These are phyloP conservation scores for Graphium colonna DNA, from an alignment of 2,888 invertebrate species.

Conservation along the genomic window DNA sequence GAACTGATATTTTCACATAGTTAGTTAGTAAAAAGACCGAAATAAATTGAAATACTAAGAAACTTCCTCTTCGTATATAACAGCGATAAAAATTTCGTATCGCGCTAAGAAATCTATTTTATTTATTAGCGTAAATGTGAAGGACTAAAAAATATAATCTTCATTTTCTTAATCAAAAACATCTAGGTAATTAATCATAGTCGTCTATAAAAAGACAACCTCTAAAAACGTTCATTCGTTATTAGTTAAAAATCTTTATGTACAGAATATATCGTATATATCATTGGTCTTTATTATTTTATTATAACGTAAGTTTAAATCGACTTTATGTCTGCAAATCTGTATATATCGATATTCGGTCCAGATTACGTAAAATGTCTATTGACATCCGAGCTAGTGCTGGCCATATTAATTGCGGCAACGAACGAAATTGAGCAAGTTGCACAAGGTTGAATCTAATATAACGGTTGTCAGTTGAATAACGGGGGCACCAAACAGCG, in stretches of 20 bases:
- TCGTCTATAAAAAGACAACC: not conserved
- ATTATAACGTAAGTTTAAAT: not conserved
- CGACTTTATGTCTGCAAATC: no score
- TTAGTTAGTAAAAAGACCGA: not conserved
- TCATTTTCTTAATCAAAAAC: constrained; percentile 1
- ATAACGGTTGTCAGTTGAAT: constrained; percentile 43
- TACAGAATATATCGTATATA: no score
- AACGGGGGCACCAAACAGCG: constrained; percentile 47
- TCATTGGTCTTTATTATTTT: no score
- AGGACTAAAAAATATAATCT: constrained; percentile 8
- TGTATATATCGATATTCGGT: not conserved
- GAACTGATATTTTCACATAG: no score
- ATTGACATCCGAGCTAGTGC: not conserved
- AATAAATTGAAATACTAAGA: constrained; percentile 11
- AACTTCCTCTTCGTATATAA: constrained; percentile 1
- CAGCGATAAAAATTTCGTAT: constrained; percentile 18
- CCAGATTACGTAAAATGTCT: not conserved
- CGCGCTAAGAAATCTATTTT: constrained; percentile 16
- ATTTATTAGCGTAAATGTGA: constrained; percentile 15
- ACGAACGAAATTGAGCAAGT: constrained; percentile 28
- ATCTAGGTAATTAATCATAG: not conserved
- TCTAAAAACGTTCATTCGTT: no score
- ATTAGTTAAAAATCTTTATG: no score
- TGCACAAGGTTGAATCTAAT: constrained; percentile 46
- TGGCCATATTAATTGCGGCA: not conserved